phyloP scores from a whole-genome alignment of 2,888 invertebrate species.

The Hirtodrosophila cameraria region DNA sequence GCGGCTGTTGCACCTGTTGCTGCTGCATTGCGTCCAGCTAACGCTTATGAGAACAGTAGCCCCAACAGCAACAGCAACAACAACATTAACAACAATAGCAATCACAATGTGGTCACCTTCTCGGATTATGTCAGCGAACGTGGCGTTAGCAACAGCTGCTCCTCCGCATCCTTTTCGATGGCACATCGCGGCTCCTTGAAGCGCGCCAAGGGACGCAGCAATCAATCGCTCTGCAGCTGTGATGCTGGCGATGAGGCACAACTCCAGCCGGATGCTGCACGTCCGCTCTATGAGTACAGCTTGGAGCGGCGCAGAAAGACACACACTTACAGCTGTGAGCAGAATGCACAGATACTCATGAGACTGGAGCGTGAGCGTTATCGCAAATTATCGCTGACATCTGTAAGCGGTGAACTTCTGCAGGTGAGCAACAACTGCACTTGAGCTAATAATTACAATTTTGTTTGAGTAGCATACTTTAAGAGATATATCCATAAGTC shows the following conservation, averaged over 20 bases:
- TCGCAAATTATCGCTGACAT: slow-evolving; percentile 79
- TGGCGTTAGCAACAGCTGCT: slow-evolving; percentile 43
- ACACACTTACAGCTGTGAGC: slow-evolving; percentile 85
- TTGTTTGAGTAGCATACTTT: too few relatives aligned
- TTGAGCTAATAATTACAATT: too few relatives aligned
- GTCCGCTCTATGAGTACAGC: slow-evolving; percentile 84
- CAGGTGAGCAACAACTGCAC: slow-evolving; percentile 26
- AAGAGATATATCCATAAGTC: too few relatives aligned
- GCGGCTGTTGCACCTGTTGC: slow-evolving; percentile 66
- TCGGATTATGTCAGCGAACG: slow-evolving; percentile 81
- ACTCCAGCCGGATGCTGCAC: slow-evolving; percentile 82
- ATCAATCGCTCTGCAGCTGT: slow-evolving; percentile 84
- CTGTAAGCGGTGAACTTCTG: slow-evolving; percentile 30
- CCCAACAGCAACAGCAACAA: slow-evolving; percentile 10
- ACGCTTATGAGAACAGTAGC: slow-evolving; percentile 52
- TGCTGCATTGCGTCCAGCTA: slow-evolving; percentile 64
- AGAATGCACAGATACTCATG: slow-evolving; percentile 85
- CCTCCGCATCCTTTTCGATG: slow-evolving; percentile 31
- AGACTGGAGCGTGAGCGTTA: slow-evolving; percentile 84
- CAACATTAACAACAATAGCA: slow-evolving; percentile 6
- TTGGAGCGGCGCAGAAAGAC: slow-evolving; percentile 84
- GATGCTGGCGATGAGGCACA: slow-evolving; percentile 83
- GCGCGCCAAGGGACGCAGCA: slow-evolving; percentile 83
- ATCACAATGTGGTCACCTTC: slow-evolving; percentile 81
- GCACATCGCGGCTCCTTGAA: slow-evolving; percentile 81